phyloP scores from a whole-genome alignment of 2,113 vertebrate genomes.

The Nyctibius bracteatus region DNA sequence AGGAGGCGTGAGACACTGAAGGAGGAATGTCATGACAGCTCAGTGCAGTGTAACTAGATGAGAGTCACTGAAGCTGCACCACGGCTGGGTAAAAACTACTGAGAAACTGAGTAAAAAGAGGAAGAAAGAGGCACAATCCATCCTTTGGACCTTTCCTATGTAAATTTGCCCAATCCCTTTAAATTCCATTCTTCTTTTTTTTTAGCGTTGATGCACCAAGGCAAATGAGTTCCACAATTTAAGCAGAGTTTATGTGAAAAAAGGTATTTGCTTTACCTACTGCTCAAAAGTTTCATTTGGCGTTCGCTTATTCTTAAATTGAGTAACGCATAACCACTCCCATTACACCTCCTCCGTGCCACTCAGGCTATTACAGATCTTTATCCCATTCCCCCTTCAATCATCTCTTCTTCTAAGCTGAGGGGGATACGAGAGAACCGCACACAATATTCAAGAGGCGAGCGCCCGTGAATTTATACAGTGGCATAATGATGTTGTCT shows the following conservation, averaged over 20 bases:
- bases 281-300: neutral
- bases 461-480: neutral
- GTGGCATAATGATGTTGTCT: neutral
- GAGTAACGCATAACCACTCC: neutral
- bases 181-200: neutral
- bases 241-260: neutral
- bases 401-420: neutral
- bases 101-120: neutral
- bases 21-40: neutral
- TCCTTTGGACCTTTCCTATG: neutral
- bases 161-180: neutral
- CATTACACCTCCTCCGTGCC: neutral
- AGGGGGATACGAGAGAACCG: neutral
- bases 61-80: neutral
- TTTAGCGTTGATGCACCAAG: neutral
- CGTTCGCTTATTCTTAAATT: neutral
- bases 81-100: neutral
- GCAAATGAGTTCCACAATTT: neutral
- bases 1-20: neutral
- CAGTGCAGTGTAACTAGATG: neutral
- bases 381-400: neutral
- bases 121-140: neutral
- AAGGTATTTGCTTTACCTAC: slow-evolving; percentile 3
- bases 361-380: neutral
- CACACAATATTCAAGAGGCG: neutral